Conservation (phyloP, 2,888 invertebrate genomes). For the Cheilosia pagana region DNA sequence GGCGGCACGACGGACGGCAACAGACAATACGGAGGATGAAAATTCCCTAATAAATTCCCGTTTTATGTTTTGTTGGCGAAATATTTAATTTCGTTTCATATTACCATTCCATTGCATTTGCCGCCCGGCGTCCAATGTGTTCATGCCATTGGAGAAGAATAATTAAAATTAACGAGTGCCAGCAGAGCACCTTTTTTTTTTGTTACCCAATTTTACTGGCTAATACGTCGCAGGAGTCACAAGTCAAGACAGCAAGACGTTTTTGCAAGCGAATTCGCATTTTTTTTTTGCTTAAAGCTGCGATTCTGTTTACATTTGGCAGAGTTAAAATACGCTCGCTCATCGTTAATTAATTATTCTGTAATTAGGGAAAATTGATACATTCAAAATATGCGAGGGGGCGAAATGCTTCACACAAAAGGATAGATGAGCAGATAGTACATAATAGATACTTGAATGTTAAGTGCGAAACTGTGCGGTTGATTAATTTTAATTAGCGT, state of each 20-base stretch:
- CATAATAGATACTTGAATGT: conserved; percentile 14
- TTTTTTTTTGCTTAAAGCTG: background rate
- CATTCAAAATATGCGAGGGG: background rate
- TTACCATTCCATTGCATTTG: conserved; percentile 16
- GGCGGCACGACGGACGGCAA: conserved; percentile 1
- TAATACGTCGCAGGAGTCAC: background rate
- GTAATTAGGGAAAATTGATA: conserved; percentile 54
- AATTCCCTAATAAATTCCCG: conserved; percentile 53
- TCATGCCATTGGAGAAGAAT: conserved; percentile 1
- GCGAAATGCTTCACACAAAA: conserved; percentile 9
- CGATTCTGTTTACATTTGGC: background rate
- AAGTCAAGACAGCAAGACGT: background rate
- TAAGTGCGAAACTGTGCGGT: conserved; percentile 40
- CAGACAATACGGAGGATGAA: conserved; percentile 1
- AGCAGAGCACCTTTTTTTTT: conserved; percentile 24
- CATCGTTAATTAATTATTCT: conserved; percentile 56
- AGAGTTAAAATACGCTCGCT: conserved; percentile 11
- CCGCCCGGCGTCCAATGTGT: background rate
- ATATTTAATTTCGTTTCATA: conserved; percentile 57
- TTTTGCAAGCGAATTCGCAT: background rate
- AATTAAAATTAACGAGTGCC: conserved; percentile 58
- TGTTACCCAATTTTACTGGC: background rate
- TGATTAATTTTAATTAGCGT: conserved; percentile 68
- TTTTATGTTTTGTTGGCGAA: conserved; percentile 63
- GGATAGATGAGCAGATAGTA: background rate